Evolutionary conservation across 2,888 invertebrate species (phyloP).

Genomic region (Netelia inedita): DNA sequence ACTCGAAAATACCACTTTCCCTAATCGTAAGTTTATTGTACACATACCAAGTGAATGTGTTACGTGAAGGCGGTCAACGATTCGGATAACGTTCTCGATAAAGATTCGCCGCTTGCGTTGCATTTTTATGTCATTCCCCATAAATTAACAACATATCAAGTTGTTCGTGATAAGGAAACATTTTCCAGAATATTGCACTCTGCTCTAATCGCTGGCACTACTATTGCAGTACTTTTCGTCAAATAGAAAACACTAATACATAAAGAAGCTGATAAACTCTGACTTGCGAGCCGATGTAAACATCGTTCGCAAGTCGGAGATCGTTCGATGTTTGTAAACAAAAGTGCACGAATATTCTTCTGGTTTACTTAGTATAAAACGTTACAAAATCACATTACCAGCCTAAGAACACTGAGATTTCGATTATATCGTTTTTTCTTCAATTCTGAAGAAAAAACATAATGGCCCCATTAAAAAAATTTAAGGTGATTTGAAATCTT

Average conservation of each 20-base stretch:
- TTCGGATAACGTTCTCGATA: no score
- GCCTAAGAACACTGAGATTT: neutral
- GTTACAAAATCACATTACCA: neutral
- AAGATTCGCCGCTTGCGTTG: no score
- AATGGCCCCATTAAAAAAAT: neutral
- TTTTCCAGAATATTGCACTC: neutral
- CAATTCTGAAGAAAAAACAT: no score
- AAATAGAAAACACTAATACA: neutral
- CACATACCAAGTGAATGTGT: neutral
- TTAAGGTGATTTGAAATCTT: neutral
- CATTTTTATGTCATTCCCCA: no score
- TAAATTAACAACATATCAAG: slow-evolving; percentile 42
- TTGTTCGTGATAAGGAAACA: slow-evolving; percentile 5
- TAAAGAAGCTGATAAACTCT: neutral
- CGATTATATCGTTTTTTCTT: no score
- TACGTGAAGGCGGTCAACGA: neutral
- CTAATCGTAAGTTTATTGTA: neutral
- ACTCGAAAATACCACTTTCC: neutral
- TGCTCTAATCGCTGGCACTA: neutral
- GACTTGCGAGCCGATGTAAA: neutral
- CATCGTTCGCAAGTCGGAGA: neutral
- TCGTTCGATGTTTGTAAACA: neutral
- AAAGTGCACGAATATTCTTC: neutral
- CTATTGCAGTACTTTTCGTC: neutral
- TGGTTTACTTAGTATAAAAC: no score